A percentile compares a stretch with the other conserved stretches of the same genome.
Evolutionary conservation across 2,888 invertebrate species (phyloP).

Genomic region (Nemapogon koenigi): DNA sequence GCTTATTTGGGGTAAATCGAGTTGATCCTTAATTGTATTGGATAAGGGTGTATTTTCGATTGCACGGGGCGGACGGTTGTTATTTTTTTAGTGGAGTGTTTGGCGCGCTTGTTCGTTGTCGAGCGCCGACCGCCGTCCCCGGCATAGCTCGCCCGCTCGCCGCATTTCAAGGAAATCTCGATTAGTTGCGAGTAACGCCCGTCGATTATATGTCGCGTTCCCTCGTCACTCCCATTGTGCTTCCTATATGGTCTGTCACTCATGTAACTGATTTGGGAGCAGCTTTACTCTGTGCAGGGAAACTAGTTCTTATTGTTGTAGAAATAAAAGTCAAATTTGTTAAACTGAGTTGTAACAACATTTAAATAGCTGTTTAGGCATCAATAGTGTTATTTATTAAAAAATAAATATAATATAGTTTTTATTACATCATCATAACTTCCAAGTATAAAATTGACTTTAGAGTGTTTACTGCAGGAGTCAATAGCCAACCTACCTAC

Average conservation of each 20-base stretch:
- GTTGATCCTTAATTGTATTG: conserved; percentile 34
- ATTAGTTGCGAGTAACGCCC: conserved; percentile 9
- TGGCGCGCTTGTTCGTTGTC: conserved; percentile 42
- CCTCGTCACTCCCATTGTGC: conserved; percentile 11
- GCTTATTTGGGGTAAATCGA: conserved; percentile 33
- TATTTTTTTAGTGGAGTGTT: conserved; percentile 57
- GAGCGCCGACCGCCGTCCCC: conserved; percentile 36
- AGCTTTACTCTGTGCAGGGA: too few relatives aligned
- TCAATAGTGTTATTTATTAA: too few relatives aligned
- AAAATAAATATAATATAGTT: too few relatives aligned
- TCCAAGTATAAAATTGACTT: too few relatives aligned
- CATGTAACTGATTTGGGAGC: too few relatives aligned
- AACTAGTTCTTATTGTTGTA: too few relatives aligned
- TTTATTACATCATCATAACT: too few relatives aligned
- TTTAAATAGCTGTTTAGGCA: too few relatives aligned
- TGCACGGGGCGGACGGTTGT: conserved; percentile 24
- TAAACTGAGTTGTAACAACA: too few relatives aligned
- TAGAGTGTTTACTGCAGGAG: too few relatives aligned
- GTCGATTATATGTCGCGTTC: conserved; percentile 30
- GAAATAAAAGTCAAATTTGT: too few relatives aligned
- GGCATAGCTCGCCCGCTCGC: conserved; percentile 26
- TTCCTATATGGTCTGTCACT: conserved; percentile 1
- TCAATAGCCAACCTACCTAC: too few relatives aligned
- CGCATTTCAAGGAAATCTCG: conserved; percentile 54
- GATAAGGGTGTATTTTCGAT: conserved; percentile 46